Conservation (phyloP, 2,888 invertebrate species). For the Allolobophora icterica region DNA sequence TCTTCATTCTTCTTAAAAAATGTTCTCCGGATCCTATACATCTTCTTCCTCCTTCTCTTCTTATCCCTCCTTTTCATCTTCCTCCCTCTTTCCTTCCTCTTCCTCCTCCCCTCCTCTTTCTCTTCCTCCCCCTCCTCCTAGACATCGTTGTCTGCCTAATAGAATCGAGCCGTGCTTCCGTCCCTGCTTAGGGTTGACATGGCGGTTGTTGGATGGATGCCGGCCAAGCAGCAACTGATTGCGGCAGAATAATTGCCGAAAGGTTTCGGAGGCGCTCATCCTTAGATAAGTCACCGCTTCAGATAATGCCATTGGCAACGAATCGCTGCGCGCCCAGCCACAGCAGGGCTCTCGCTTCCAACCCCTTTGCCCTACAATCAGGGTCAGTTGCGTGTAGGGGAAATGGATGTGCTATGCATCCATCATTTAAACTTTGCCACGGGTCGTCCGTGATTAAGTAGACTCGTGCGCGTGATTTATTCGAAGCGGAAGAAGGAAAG, state of each 20-base stretch:
- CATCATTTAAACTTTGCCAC: constrained; percentile 7
- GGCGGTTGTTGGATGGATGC: not conserved
- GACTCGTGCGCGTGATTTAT: not conserved
- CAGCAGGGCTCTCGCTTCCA: not conserved
- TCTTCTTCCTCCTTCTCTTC: not conserved
- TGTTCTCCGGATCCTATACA: not conserved
- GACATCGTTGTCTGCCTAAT: not conserved
- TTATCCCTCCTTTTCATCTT: not conserved
- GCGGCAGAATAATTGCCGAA: not conserved
- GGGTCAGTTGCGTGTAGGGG: not conserved
- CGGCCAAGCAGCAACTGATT: not conserved
- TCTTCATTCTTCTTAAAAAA: not conserved
- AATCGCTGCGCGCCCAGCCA: not conserved
- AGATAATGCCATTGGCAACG: constrained; percentile 11
- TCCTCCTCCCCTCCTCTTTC: not conserved
- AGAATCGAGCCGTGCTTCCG: not conserved
- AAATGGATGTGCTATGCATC: not conserved
- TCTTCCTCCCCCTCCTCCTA: no score
- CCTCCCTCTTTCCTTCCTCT: not conserved
- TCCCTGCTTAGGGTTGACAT: not conserved
- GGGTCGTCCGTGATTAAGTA: not conserved
- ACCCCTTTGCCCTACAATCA: not conserved
- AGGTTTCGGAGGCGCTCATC: not conserved
- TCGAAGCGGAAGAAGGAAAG: not conserved
- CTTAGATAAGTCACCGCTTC: not conserved